Evolutionary conservation across 2,113 vertebrate genomes (phyloP).

Genomic region (Trachemys scripta): DNA sequence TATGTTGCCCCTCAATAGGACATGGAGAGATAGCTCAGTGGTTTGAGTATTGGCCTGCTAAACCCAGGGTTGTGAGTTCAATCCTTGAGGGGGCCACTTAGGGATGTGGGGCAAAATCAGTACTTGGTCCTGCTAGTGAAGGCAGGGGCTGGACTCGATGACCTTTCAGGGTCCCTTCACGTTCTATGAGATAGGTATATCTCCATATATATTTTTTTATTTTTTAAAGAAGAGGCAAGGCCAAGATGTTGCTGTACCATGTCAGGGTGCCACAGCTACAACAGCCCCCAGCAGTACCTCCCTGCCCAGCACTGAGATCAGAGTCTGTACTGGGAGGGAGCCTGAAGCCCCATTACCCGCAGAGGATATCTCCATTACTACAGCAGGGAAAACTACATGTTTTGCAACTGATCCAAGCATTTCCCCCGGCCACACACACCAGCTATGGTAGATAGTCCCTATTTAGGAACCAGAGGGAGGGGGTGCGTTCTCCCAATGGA

Average conservation of each 20-base stretch:
- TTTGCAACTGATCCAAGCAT: background rate
- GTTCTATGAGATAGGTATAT: too few species aligned
- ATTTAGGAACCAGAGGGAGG: background rate
- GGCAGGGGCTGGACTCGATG: too few species aligned
- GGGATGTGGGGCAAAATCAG: too few species aligned
- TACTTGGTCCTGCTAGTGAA: too few species aligned
- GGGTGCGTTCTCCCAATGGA: background rate
- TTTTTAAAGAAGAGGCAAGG: background rate
- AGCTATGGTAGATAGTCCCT: background rate
- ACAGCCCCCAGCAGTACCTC: accelerated
- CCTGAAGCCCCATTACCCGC: accelerated
- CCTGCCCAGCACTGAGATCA: background rate
- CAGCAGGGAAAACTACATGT: background rate
- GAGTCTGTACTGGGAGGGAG: background rate
- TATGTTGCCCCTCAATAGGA: background rate
- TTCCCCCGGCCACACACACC: background rate
- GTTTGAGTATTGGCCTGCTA: too few species aligned
- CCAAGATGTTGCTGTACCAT: accelerated
- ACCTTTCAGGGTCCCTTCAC: too few species aligned
- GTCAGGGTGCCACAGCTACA: background rate
- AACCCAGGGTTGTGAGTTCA: too few species aligned
- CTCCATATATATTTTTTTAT: too few species aligned
- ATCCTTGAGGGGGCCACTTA: too few species aligned
- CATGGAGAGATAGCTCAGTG: background rate
- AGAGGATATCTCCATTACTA: background rate